Conservation (phyloP, 2,888 invertebrate genomes). For the Abscondita cerata region DNA sequence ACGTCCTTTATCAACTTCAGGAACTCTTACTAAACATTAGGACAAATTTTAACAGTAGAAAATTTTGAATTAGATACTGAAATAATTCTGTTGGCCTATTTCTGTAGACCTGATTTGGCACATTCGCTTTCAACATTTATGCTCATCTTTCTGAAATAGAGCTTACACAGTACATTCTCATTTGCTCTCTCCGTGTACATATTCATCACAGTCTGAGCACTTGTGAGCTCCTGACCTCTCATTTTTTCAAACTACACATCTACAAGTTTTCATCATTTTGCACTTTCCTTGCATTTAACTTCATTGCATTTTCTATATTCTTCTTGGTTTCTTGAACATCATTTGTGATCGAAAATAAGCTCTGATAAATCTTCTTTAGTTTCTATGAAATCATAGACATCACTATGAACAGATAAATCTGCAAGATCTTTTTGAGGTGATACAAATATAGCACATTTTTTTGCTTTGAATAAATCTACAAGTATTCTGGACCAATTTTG, state of each 20-base stretch:
- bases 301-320: neutral
- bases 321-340: neutral
- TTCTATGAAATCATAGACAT: neutral
- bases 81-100: neutral
- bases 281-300: neutral
- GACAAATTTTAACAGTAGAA: neutral
- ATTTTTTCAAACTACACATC: neutral
- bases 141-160: neutral
- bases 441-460: neutral
- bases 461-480: neutral
- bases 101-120: neutral
- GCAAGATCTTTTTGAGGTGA: neutral
- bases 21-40: neutral
- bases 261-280: neutral
- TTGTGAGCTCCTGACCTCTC: neutral
- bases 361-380: neutral
- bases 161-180: neutral
- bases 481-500: too few relatives aligned
- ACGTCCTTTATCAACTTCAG: neutral
- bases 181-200: neutral
- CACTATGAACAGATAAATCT: too few relatives aligned
- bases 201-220: neutral
- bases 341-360: neutral
- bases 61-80: neutral
- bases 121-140: neutral